Evolutionary conservation across 2,888 invertebrate genomes (phyloP), one percentile per base, ranked within the genome.

Genomic region (Epistrophe grossulariae): DNA sequence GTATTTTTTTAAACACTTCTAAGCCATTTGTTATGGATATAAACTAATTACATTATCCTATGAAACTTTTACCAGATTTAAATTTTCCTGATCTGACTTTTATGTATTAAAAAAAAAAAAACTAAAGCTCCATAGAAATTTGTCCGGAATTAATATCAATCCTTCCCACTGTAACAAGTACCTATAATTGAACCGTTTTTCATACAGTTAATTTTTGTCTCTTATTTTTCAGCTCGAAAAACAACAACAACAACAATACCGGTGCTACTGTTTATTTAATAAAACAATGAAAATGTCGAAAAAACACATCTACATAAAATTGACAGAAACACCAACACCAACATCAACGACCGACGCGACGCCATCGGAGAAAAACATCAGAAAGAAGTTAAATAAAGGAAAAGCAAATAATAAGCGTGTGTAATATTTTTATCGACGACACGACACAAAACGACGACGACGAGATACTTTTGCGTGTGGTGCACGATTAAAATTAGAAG

Each of bases 401-500:
- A 85, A 73, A 59, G 17, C 82, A 85, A 85, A 85, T 82, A 85
- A 78, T 62, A 73, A 71, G 28, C 57, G 60, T 78, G 68, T 77
- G 38, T 72, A 80, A 76, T 77, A 72, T 84, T 35, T 6, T 80
- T 73, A 77, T 72, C 72, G 77, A 70, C 68, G 50, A 48, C 66
- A 66, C 50, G 24, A 60, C 24, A 24, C 24, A 3, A 24, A 24
- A 24, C 24, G 24, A 24, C 3, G 38, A 0, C 35, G 17, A 40
- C 52, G 40, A 77, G 77, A 80, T 60, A 81, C 72, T 70, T 70
- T 70, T 70, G 70, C 70, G 70, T 60, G 70, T 73, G 60, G 68
- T 68, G 77, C 38, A 72, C 66, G 84, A 84, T 80, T 84, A 84
- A 85, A 85, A 81, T 82, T 85, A 81, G 81, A 78, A 70, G 78